These are phyloP conservation scores for Montipora capitata DNA, from an alignment of 92 coral and sea anemone genomes.

Conservation along the genomic window DNA sequence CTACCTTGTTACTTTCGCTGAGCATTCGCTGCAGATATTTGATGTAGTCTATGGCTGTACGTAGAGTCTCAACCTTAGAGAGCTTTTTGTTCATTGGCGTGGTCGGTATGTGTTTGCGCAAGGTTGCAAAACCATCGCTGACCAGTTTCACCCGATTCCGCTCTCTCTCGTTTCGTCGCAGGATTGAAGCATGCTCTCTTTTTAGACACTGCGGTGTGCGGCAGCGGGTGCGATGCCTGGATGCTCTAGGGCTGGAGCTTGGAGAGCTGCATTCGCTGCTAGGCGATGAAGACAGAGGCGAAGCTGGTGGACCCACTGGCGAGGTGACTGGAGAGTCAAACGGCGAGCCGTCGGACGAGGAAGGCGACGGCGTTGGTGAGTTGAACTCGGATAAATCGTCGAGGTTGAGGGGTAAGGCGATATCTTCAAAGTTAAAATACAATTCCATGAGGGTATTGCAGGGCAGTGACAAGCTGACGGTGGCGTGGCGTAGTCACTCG, in stretches of 20 bases:
- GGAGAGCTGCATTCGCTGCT: conserved; percentile 53
- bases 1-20: conserved; percentile 85
- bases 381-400: conserved; percentile 78
- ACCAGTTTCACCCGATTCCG: conserved; percentile 93
- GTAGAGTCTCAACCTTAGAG: conserved; percentile 95
- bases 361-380: conserved; percentile 77
- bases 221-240: conserved; percentile 83
- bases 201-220: conserved; percentile 86
- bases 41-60: conserved; percentile 94
- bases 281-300: conserved; percentile 60
- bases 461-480: conserved; percentile 45
- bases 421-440: conserved; percentile 44
- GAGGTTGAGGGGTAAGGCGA: conserved; percentile 75
- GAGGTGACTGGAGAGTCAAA: conserved; percentile 82
- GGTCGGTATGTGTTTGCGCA: conserved; percentile 90
- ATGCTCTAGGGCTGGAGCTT: conserved; percentile 58
- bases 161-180: conserved; percentile 96
- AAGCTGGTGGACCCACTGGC: conserved; percentile 76
- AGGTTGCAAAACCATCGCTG: conserved; percentile 94
- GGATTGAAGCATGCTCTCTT: conserved; percentile 85
- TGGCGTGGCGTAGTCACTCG: conserved; percentile 47
- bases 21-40: conserved; percentile 90
- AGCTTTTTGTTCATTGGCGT: conserved; percentile 91
- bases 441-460: conserved; percentile 61
- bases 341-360: conserved; percentile 82